Base-by-base conservation (phyloP, 2,113 vertebrate genomes). In the Chinchilla lanigera region DNA sequence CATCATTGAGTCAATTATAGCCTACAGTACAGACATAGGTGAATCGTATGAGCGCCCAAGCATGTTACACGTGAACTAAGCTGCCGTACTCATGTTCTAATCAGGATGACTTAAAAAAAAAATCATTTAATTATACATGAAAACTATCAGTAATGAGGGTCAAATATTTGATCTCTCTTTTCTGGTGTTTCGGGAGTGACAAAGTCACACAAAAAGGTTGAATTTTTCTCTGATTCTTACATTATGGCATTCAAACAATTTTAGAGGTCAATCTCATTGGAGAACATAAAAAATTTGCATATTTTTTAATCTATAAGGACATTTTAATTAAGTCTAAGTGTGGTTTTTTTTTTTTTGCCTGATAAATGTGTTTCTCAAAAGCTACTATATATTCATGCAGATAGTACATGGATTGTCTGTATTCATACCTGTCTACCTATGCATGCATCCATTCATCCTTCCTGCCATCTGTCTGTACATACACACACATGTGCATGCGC, bases 161-260 rank as follows among this genome's bases (percentile, higher is more conserved):
- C 86, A 96, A 84, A 38, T 52, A 89, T 93, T 97, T 96, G 92
- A 89, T 92, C 92, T 94, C n/a, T 92, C 24, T 94, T 97, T 28
- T 94, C 84, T 94, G 60, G 61, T 89, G 44, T 94, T 91, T 50
- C 1, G 73, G 35, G 47, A 95, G 56, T 69, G 94, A 94, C 89
- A 75, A 86, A 86, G 90, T 95, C 90, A 93, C 65, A 44, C 5
- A 61, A 86, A 86, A 92, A 96, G 73, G 86, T 95, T 96, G 83
- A 54, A 83, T 83, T 93, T 97, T 73, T 84, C 93, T 95, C 93
- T 84, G 63, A 88, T 96, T 73, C 63, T 91, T 96, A 84, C 58
- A 89, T 84, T 78, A 92, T 91, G 69, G 54, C 95, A 95, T 93
- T 94, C 65, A 95, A 91, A 96, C 71, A 78, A 60, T 85, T 94